Evolutionary conservation across 2,888 invertebrate genomes (phyloP).

Genomic region (Lasioglossum leucozonium): DNA sequence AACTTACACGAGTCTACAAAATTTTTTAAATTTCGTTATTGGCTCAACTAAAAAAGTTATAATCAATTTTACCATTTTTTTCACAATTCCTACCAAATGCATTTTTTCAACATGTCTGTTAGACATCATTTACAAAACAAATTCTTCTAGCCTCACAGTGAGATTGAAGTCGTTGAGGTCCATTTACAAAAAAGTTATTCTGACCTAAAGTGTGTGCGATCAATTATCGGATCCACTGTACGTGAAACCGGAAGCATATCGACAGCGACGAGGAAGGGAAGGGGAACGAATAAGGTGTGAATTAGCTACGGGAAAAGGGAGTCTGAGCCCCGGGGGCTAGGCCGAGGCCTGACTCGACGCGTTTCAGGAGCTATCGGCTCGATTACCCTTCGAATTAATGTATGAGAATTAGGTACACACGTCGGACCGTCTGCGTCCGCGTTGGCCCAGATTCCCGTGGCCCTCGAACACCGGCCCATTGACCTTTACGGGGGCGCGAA

Average conservation of each 20-base stretch:
- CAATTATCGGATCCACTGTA: too few species aligned
- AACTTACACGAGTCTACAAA: too few species aligned
- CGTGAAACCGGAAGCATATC: background rate
- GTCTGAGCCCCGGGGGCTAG: background rate
- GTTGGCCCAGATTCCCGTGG: constrained; percentile 44
- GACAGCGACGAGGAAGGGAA: background rate
- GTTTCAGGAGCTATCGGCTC: constrained; percentile 46
- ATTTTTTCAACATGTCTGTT: too few species aligned
- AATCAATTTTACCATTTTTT: too few species aligned
- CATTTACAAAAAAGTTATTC: too few species aligned
- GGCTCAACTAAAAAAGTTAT: too few species aligned
- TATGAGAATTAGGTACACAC: constrained; percentile 47
- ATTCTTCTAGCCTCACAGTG: too few species aligned
- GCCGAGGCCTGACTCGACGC: constrained; percentile 17
- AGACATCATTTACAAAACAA: too few species aligned
- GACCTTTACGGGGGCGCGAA: constrained; percentile 27
- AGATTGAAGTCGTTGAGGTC: too few species aligned
- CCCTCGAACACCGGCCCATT: constrained; percentile 52
- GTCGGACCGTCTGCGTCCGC: constrained; percentile 16
- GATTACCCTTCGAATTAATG: constrained; percentile 55
- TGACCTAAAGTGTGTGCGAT: too few species aligned
- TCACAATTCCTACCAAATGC: too few species aligned
- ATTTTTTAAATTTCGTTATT: too few species aligned
- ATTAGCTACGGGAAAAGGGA: background rate
- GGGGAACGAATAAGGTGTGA: background rate